Conservation (phyloP, 2,888 invertebrate species). For the Seira sanloemensis region DNA sequence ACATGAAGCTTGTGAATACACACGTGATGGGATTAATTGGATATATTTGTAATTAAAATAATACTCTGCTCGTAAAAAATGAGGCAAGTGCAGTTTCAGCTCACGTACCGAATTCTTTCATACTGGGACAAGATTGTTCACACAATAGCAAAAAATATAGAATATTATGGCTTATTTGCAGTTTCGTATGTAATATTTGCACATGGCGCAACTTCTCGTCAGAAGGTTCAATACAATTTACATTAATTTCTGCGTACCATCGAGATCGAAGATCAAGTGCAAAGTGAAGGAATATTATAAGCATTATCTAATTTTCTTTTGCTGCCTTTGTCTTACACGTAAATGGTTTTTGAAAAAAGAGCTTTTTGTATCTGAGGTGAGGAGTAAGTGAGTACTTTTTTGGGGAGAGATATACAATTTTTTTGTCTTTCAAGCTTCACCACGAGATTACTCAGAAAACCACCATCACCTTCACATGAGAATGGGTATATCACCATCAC, state of each 20-base stretch:
- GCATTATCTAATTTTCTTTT: no score
- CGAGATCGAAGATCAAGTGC: conserved; percentile 62
- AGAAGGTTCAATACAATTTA: conserved; percentile 34
- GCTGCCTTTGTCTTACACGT: neutral
- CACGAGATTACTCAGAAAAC: neutral
- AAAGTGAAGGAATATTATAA: no score
- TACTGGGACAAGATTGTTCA: no score
- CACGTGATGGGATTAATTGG: neutral
- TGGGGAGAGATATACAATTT: no score
- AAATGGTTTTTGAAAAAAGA: no score
- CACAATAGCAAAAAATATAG: no score
- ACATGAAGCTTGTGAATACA: neutral
- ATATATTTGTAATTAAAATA: conserved; percentile 11
- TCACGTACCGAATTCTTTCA: no score
- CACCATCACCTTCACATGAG: neutral
- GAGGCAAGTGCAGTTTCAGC: conserved; percentile 22
- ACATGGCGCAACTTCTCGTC: neutral
- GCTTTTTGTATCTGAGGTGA: no score
- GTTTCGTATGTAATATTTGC: neutral
- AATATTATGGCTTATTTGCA: neutral
- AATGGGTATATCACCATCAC: neutral
- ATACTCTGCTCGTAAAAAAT: neutral
- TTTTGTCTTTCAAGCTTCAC: no score
- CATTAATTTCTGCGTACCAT: conserved; percentile 25
- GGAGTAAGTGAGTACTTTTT: no score